Conservation (phyloP, 2,113 vertebrate species). For the Rhabdomys dilectus region DNA sequence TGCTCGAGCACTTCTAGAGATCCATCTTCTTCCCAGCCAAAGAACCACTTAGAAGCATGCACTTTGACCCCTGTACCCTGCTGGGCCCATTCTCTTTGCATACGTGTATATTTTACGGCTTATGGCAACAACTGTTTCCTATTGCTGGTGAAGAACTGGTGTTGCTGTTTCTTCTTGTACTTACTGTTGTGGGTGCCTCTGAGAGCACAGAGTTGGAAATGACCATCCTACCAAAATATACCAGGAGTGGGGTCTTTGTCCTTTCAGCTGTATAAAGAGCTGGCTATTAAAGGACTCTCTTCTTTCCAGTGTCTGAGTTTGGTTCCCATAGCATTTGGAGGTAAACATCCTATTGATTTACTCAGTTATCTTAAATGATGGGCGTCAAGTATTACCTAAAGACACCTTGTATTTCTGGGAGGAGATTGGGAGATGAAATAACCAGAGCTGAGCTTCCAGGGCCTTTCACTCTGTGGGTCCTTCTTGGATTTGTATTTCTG, state of each 20-base stretch:
- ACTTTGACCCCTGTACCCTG: background rate
- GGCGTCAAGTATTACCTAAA: background rate
- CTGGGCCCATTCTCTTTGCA: background rate
- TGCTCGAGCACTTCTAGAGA: background rate
- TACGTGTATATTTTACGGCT: background rate
- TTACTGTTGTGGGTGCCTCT: background rate
- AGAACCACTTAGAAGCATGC: background rate
- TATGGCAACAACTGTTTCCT: background rate
- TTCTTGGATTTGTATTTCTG: background rate
- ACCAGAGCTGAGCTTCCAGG: background rate
- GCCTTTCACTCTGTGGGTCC: background rate
- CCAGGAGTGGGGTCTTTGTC: background rate
- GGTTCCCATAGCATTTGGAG: background rate
- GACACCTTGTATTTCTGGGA: background rate
- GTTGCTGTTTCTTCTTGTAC: constrained; percentile 17
- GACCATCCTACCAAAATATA: background rate
- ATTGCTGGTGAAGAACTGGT: background rate
- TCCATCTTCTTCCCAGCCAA: background rate
- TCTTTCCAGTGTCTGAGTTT: background rate
- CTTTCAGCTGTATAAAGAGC: background rate
- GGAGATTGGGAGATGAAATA: background rate
- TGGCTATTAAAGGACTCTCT: background rate
- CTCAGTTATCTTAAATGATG: background rate
- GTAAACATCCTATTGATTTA: background rate
- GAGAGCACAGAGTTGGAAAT: background rate